Evolutionary conservation across 37 sponge, comb jelly and placozoan genomes (phyloP).

Genomic region (Theonella swinhoei): DNA sequence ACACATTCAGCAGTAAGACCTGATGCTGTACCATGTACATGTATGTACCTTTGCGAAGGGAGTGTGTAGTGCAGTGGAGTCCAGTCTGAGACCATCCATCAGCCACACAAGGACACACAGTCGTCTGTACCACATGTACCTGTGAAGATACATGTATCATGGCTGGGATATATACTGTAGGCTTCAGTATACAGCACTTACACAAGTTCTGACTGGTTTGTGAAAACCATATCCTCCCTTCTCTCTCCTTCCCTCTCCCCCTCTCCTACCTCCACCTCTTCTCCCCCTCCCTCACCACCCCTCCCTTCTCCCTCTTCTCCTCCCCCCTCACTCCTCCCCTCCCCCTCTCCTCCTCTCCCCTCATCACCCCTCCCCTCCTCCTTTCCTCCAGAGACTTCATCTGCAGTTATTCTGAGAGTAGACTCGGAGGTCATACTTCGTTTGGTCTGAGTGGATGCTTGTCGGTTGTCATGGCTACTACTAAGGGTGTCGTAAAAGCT

Average conservation of each 20-base stretch:
- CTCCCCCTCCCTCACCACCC: not conserved
- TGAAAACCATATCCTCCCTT: too few relatives aligned
- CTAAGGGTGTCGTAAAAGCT: not conserved
- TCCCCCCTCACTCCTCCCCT: not conserved
- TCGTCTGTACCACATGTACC: conserved; percentile 41
- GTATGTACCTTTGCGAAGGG: not conserved
- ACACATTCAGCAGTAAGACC: too few relatives aligned
- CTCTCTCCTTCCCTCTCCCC: not conserved
- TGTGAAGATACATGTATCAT: not conserved
- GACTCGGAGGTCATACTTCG: not conserved
- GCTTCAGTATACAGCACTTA: too few relatives aligned
- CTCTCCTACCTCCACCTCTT: not conserved
- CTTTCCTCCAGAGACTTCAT: not conserved
- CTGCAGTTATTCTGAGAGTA: not conserved
- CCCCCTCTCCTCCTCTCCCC: not conserved
- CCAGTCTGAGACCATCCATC: conserved; percentile 50
- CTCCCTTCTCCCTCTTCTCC: not conserved
- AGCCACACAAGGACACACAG: conserved; percentile 72
- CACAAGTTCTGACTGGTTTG: not conserved
- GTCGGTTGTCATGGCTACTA: not conserved
- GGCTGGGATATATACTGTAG: too few relatives aligned
- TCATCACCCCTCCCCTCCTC: not conserved
- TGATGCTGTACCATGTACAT: not conserved
- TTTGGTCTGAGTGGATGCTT: not conserved
- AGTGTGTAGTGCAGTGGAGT: not conserved